A percentile compares a stretch with the other conserved stretches of the same genome.
Evolutionary conservation across 92 coral and sea anemone species (phyloP).

Genomic region (Epizoanthus fatuus): DNA sequence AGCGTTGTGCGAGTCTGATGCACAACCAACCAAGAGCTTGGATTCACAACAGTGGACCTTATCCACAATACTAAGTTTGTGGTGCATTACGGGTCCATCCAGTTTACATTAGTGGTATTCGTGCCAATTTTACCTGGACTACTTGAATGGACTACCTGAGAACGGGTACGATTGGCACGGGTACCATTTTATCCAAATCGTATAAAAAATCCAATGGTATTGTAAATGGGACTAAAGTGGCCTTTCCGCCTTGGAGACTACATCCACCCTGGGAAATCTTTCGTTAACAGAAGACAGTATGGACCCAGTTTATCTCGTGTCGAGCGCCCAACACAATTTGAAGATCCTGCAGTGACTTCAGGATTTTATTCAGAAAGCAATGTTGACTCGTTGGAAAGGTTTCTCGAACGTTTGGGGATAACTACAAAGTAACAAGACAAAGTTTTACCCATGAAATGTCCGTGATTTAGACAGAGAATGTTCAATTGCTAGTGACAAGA

Average conservation of each 20-base stretch:
- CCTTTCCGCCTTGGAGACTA: no score
- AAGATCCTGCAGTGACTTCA: no score
- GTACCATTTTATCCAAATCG: background rate
- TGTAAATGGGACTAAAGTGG: no score
- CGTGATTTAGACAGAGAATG: background rate
- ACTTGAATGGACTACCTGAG: background rate
- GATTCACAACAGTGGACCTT: no score
- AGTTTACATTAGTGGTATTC: no score
- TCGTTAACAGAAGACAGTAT: background rate
- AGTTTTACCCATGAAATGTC: background rate
- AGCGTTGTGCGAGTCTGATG: background rate
- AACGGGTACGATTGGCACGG: background rate
- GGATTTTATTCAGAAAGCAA: no score
- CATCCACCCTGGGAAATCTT: background rate
- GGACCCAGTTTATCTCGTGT: no score
- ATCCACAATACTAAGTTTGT: no score
- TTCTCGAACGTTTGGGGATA: background rate
- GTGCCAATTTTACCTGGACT: background rate
- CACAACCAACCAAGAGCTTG: no score
- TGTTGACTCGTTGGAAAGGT: background rate
- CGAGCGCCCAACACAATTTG: no score
- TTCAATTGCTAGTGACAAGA: background rate
- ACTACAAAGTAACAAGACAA: background rate
- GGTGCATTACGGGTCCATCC: no score
- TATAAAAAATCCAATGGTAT: no score